phyloP scores from a whole-genome alignment of 1,140 invertebrate genomes.

The Papilio machaon region DNA sequence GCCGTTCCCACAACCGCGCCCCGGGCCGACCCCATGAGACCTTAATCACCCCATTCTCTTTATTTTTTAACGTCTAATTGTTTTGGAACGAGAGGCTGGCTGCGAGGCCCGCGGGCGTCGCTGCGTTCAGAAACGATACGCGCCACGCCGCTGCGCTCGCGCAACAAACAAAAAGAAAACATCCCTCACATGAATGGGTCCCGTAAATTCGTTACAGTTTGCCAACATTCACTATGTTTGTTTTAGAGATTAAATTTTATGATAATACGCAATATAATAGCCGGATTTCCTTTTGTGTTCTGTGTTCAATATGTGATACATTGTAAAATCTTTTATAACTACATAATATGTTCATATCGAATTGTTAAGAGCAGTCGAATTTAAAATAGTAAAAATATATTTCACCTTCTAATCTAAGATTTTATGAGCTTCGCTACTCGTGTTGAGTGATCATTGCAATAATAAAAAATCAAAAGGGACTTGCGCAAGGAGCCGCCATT shows the following conservation, averaged over 20 bases:
- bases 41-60: slow-evolving; percentile 55
- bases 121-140: slow-evolving; percentile 39
- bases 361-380: not conserved
- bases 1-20: slow-evolving; percentile 70
- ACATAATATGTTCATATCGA: not conserved
- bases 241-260: slow-evolving; percentile 35
- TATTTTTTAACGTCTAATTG: slow-evolving; percentile 69
- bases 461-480: not conserved
- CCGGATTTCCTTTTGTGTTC: slow-evolving; percentile 12
- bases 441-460: not conserved
- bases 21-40: slow-evolving; percentile 59
- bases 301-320: not conserved
- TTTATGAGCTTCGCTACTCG: not conserved
- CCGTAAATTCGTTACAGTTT: slow-evolving; percentile 36
- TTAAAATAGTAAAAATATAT: not conserved
- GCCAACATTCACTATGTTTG: slow-evolving; percentile 22
- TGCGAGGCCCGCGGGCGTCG: slow-evolving; percentile 58
- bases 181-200: slow-evolving; percentile 19
- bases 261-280: slow-evolving; percentile 29
- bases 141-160: not conserved
- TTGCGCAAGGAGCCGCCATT: slow-evolving; percentile 13
- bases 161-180: slow-evolving; percentile 20
- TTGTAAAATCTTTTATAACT: not conserved
- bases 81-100: slow-evolving; percentile 68
- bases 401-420: not conserved